Evolutionary conservation across 2,113 vertebrate genomes (phyloP).

Genomic region (Misgurnus mizolepis): DNA sequence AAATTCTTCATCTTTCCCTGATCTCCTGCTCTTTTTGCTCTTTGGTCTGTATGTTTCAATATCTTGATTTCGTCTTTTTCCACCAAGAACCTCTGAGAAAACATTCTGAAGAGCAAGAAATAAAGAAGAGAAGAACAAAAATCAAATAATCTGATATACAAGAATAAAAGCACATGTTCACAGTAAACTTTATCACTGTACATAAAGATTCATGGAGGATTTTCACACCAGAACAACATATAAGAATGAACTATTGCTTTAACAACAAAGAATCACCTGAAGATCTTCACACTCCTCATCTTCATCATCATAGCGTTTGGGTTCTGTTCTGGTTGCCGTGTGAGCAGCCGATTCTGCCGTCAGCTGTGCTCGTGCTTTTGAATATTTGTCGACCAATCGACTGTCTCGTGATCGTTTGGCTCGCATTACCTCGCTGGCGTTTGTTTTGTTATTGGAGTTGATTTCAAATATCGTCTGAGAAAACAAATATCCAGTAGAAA

Average conservation of each 20-base stretch:
- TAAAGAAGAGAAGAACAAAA: not conserved
- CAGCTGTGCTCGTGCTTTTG: slow-evolving; percentile 67
- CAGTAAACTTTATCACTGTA: no score
- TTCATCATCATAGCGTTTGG: slow-evolving; percentile 27
- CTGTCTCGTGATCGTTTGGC: slow-evolving; percentile 81
- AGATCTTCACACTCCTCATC: slow-evolving; percentile 61
- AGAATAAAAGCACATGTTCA: no score
- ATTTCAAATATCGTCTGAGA: slow-evolving; percentile 95
- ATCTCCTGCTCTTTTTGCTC: slow-evolving; percentile 64
- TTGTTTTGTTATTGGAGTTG: slow-evolving; percentile 83
- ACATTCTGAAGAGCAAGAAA: slow-evolving; percentile 71
- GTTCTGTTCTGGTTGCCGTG: not conserved
- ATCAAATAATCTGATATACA: no score
- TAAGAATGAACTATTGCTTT: not conserved
- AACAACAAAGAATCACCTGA: slow-evolving; percentile 55
- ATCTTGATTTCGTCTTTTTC: slow-evolving; percentile 71
- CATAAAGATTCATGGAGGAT: no score
- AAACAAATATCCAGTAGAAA: not conserved
- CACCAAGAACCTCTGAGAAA: slow-evolving; percentile 79
- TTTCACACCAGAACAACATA: no score
- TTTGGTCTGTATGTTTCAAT: slow-evolving; percentile 38
- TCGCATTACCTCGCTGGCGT: slow-evolving; percentile 85
- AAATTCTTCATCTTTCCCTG: slow-evolving; percentile 76
- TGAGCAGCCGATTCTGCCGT: slow-evolving; percentile 45
- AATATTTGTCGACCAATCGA: slow-evolving; percentile 79